Base-by-base conservation (phyloP, 2,888 invertebrate genomes). In the Micoletzkya japonica region DNA sequence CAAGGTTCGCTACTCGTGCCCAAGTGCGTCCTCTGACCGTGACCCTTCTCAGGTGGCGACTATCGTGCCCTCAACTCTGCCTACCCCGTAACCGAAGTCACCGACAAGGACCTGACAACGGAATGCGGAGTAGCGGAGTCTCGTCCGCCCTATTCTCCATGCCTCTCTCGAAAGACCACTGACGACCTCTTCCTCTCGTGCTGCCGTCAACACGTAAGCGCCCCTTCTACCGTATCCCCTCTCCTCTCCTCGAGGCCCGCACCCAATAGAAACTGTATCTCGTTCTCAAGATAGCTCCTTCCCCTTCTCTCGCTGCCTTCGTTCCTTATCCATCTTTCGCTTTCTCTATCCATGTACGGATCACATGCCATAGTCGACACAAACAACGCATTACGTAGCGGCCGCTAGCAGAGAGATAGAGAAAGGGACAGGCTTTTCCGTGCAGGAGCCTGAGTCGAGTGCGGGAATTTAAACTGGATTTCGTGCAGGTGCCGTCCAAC, bases 161-260 rank as follows among this genome's bases (percentile, higher is more conserved):
- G 84, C 60, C 72, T 81, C 20, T 76, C 78, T 6, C 72, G 82
- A 24, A 79, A 81, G 66, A 73, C 79, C 54, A 82, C 80, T 37
- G 82, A 84, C 68, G 81, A 83, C 70, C 76, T 84, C 67, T 84
- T 84, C 72, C 68, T 81, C 54, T 76, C 78, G 20, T 83, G 84
- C 75, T 83, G 84, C 70, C 70, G 77, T 57, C 82, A 82, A 70
- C 79, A 81, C 61, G 78, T 77, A 71, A 70, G 75, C 37, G 20
- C 50, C 4, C 4, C 36, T 28, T n/a, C n/a, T n/a, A n/a, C n/a
- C n/a, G n/a, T n/a, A n/a, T n/a, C n/a, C n/a, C n/a, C n/a, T n/a
- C n/a, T n/a, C n/a, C n/a, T n/a, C n/a, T n/a, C n/a, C n/a, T n/a
- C n/a, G n/a, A n/a, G n/a, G n/a, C n/a, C n/a, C n/a, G n/a, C n/a